Percentiles rank a stretch among this genome's conserved stretches.
These are phyloP conservation scores for Enteromius thamalakanensis DNA, from an alignment of 2,797 vertebrate genomes.

Conservation along the genomic window DNA sequence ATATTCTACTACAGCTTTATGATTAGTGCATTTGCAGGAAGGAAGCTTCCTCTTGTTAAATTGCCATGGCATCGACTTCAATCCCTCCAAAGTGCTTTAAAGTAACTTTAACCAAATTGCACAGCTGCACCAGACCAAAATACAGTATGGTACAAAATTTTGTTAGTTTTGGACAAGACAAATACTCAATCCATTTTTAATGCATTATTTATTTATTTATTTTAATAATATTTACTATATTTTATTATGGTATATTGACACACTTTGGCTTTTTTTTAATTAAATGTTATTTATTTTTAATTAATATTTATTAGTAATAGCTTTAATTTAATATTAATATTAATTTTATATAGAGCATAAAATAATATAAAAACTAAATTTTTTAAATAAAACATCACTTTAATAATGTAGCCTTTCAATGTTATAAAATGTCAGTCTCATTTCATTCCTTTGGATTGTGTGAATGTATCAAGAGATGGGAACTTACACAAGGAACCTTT, in stretches of 20 bases:
- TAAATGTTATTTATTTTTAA: not conserved
- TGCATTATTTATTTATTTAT: not conserved
- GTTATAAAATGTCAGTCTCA: not conserved
- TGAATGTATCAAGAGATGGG: not conserved
- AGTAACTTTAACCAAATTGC: conserved; percentile 16
- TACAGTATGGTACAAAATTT: not conserved
- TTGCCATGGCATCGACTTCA: conserved; percentile 18
- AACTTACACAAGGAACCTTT: not conserved
- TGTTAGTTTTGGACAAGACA: not conserved
- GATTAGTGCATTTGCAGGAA: conserved; percentile 25
- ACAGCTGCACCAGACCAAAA: not conserved
- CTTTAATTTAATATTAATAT: not conserved
- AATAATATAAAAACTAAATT: not conserved
- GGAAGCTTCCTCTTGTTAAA: conserved; percentile 28
- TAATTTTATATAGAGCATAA: not conserved
- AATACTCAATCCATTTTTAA: not conserved
- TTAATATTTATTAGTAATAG: not conserved
- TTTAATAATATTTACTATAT: not conserved
- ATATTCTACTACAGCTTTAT: conserved; percentile 11
- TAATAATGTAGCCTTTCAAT: not conserved
- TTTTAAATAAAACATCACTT: not conserved
- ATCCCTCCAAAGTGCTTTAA: conserved; percentile 12
- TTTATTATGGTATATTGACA: not conserved
- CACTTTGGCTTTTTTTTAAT: not conserved
- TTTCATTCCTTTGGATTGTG: not conserved